Evolutionary conservation across 2,888 invertebrate species (phyloP).

Genomic region (Micoletzkya japonica): DNA sequence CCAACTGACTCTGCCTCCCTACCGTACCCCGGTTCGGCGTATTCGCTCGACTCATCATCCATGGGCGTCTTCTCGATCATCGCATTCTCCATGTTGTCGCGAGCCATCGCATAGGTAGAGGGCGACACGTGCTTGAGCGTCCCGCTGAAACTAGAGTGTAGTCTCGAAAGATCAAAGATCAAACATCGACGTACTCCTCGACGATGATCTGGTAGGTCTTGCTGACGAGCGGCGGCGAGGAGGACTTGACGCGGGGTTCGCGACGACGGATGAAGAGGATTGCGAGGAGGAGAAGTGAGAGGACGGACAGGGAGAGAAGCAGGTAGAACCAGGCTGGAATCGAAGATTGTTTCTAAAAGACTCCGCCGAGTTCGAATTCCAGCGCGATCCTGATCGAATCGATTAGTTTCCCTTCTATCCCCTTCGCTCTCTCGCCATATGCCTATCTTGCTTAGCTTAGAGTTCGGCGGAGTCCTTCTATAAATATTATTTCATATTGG

Average conservation of each 20-base stretch:
- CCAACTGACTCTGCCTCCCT: too few relatives aligned
- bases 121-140: conserved; percentile 40
- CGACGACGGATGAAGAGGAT: conserved; percentile 34
- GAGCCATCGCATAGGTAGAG: conserved; percentile 49
- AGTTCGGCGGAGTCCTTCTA: too few relatives aligned
- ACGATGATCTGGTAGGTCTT: conserved; percentile 20
- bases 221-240: conserved; percentile 44
- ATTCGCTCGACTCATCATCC: conserved; percentile 37
- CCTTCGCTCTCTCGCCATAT: too few relatives aligned
- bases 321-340: too few relatives aligned
- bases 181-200: conserved; percentile 35
- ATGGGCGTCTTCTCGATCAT: conserved; percentile 45
- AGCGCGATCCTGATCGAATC: too few relatives aligned
- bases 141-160: background rate
- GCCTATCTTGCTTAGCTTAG: too few relatives aligned
- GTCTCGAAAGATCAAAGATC: conserved; percentile 41
- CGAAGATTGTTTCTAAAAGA: too few relatives aligned
- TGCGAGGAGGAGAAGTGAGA: conserved; percentile 25
- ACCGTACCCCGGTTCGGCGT: conserved; percentile 61
- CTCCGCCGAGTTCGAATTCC: too few relatives aligned
- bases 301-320: background rate
- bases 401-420: too few relatives aligned
- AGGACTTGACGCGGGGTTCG: conserved; percentile 43
- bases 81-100: conserved; percentile 46
- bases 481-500: too few relatives aligned